Evolutionary conservation across 92 coral and sea anemone genomes (phyloP), one percentile per base, ranked within the genome.

Genomic region (Plumapathes pennacea): DNA sequence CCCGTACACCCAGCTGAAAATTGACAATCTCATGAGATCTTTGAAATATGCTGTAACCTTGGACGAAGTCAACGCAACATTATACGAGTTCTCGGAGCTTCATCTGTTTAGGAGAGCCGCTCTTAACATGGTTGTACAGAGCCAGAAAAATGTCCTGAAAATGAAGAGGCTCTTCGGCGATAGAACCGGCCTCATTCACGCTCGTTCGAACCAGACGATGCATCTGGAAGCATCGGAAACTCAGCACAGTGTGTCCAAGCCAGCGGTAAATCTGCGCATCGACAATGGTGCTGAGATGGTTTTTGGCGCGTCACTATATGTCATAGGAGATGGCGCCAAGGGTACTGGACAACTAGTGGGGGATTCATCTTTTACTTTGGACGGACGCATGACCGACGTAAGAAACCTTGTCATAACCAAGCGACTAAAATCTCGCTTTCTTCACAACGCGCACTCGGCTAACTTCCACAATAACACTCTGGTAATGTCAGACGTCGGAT

Each of bases 251-350:
- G 99, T 94, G 9, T 89, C 99, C 10, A 84, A 83, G 46, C 99
- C 99, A 25, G 83, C 99, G 15, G 94, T 84, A 27, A 94, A 94
- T 46, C 62, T 94, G 37, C 50, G 55, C 25, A 77, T 94, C 17
- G 98, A 88, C 40, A 63, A 53, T 29, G 47, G 79, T 34, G 86
- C 89, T 3, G 88, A 85, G 48, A 89, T 83, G 78, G 69, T 88
- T 0, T 69, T 92, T 25, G 98, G 96, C 24, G 70, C 89, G 10
- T 92, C 96, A 24, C 44, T 92, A 2, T 92, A 84, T 24, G 81
- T 92, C n/a, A 86, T 88, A 43, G 90, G 98, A 48, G 94, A 92
- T 46, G 89, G 94, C 21, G 84, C 81, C 4, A 78, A 74, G 53
- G 71, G 78, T 15, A 76, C 84, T 23, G 74, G 88, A 3, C 96